Evolutionary conservation across 2,113 vertebrate species (phyloP), one percentile per base, ranked within the genome.

Genomic region (Sialia sialis): DNA sequence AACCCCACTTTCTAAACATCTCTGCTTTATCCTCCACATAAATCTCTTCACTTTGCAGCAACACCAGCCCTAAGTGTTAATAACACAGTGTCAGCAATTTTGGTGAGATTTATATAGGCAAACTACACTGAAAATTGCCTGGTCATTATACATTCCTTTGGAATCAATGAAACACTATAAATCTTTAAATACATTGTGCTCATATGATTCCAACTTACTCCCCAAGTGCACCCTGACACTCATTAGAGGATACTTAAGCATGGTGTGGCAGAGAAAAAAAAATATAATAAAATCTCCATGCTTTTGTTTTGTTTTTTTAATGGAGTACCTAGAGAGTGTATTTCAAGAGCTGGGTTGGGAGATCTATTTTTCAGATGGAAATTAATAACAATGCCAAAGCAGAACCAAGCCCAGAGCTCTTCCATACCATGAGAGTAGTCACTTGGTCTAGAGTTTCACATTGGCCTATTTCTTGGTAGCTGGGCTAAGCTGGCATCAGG

Each of bases 401-500:
- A 92, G 83, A 90, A 90, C 41, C 82, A 68, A 87, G 6, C 26
- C 51, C 72, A 52, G 85, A 83, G 83, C 74, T 95, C 70, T 63
- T 91, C 97, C 79, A 91, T 80, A 92, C 95, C 58, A 78, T 30
- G 54, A 90, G 82, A 95, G 86, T 84, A 77, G 85, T 48, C 74
- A 30, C 60, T 96, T 69, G 78, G 96, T 97, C 97, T 98, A 96
- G 93, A 84, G 84, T 98, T 98, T 98, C 98, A 93, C 2, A 0
- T 46, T 97, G 97, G 96, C 95, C 97, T 96, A 96, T 96, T 97
- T 98, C 95, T 97, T 96, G 87, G 90, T 95, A 98, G 94, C 96
- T 96, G 89, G 91, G 68, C 87, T 94, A 95, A 94, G 83, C 95
- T 97, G 97, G 97, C 97, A 98, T 98, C 96, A 81, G 96, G 97